Evolutionary conservation across 2,113 vertebrate species (phyloP).

Genomic region (Zosterops hypoxanthus): DNA sequence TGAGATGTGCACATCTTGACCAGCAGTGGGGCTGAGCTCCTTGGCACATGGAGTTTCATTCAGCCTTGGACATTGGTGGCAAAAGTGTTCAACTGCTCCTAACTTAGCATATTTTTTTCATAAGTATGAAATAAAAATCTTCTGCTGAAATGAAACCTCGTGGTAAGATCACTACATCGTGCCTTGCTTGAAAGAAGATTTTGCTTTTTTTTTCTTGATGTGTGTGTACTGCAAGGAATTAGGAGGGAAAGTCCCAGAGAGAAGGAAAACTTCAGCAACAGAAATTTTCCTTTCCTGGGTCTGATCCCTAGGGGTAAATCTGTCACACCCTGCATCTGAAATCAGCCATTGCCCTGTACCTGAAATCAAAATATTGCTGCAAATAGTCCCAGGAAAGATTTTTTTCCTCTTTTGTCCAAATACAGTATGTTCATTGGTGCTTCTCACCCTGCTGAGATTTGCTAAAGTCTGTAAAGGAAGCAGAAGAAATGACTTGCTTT

Average conservation of each 20-base stretch:
- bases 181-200: not conserved
- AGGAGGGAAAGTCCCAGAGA: not conserved
- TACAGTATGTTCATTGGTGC: not conserved
- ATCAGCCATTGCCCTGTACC: not conserved
- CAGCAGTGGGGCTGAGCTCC: not conserved
- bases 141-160: not conserved
- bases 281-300: not conserved
- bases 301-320: not conserved
- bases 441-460: not conserved
- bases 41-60: not conserved
- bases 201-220: not conserved
- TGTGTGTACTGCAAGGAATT: not conserved
- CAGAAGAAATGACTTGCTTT: not conserved
- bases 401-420: not conserved
- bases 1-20: not conserved
- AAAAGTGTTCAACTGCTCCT: not conserved
- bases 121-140: not conserved
- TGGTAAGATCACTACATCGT: not conserved
- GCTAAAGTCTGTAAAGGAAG: not conserved
- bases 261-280: not conserved
- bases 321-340: not conserved
- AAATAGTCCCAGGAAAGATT: not conserved
- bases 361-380: not conserved
- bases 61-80: rapidly evolving
- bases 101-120: not conserved